These are phyloP conservation scores for Mobula hypostoma DNA, from an alignment of 2,113 vertebrate species.

Conservation along the genomic window DNA sequence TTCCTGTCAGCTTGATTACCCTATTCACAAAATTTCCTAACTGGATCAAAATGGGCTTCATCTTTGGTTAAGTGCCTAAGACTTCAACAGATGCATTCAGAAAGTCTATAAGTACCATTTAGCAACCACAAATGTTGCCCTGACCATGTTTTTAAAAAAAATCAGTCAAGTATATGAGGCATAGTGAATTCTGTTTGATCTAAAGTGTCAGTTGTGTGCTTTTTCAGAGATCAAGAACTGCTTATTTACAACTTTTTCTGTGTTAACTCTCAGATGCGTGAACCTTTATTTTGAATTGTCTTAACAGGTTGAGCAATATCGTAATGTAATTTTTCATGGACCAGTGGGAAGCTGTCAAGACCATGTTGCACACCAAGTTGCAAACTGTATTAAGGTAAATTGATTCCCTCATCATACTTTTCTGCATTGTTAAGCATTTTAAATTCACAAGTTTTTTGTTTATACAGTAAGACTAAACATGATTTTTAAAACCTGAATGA, in stretches of 20 bases:
- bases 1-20: too few relatives aligned
- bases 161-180: too few relatives aligned
- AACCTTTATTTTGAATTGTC: not conserved
- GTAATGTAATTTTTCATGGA: slow-evolving; percentile 84
- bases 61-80: too few relatives aligned
- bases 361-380: slow-evolving; percentile 72
- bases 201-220: not conserved
- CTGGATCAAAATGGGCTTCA: too few relatives aligned
- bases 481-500: not conserved
- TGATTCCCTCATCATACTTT: not conserved
- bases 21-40: too few relatives aligned
- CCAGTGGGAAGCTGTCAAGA: slow-evolving; percentile 90
- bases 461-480: too few relatives aligned
- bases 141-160: too few relatives aligned
- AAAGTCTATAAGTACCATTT: too few relatives aligned
- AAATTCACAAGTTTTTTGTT: not conserved
- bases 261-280: not conserved
- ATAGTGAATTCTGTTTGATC: not conserved
- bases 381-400: slow-evolving; percentile 74
- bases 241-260: not conserved
- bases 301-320: slow-evolving; percentile 82
- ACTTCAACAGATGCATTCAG: too few relatives aligned
- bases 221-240: not conserved
- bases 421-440: slow-evolving; percentile 39
- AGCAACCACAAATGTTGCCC: too few relatives aligned